Evolutionary conservation across 2,888 invertebrate genomes (phyloP), one percentile per base, ranked within the genome.

Genomic region (Spicauda simplicius): DNA sequence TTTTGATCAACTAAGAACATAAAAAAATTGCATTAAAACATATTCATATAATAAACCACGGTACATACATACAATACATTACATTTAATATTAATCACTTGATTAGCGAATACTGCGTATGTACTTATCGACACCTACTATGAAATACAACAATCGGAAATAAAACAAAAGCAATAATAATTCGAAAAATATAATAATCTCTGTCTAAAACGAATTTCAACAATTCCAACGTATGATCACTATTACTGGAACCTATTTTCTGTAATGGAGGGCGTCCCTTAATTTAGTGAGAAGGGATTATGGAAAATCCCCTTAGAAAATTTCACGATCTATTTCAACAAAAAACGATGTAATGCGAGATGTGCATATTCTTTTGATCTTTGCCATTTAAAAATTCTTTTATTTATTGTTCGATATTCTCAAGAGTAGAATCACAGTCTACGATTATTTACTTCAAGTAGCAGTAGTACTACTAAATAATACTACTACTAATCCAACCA

Each of bases 101-200:
- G 67, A 72, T 76, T 74, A 77, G 71, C 72, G 73, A 77, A 77
- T 77, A 77, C 77, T 76, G 75, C 69, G 71, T 69, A 74, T 78
- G 78, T 77, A 79, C 78, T 77, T 78, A 74, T 72, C 71, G 71
- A 77, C 71, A 72, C 63, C 71, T 77, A 74, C 77, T 80, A 78
- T 79, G 83, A 80, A 78, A 82, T 85, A 88, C 85, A 90, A 90
- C 87, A 88, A 87, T 81, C 75, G 79, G 80, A 76, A 83, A 87
- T 25, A 81, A 85, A 84, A 81, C 20, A 54, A 59, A n/a, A 59
- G 85, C 79, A 85, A 81, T 77, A 87, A 86, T 86, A 86, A 85
- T 86, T 91, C 90, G 83, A 91, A 91, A 91, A 91, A 92, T 91
- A 91, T 90, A 91, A 91, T 90, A 90, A 88, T 88, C 87, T 91